These are phyloP conservation scores for Sialis fuliginosa DNA, from an alignment of 2,888 invertebrate genomes.

Conservation along the genomic window DNA sequence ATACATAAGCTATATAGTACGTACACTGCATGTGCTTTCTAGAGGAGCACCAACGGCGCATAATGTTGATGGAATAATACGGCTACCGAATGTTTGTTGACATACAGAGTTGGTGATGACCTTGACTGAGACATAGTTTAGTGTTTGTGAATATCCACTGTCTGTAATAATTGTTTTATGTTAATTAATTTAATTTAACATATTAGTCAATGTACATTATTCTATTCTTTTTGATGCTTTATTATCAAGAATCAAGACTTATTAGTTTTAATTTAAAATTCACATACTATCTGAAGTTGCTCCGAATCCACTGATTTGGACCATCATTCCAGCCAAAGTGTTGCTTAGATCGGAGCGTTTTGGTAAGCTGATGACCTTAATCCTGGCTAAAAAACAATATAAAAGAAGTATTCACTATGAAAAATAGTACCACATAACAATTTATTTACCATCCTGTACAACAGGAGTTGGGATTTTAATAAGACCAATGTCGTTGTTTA, in stretches of 20 bases:
- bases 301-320: slow-evolving; percentile 16
- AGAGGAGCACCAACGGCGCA: slow-evolving; percentile 14
- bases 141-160: background rate
- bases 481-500: too few relatives aligned
- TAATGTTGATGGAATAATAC: slow-evolving; percentile 9
- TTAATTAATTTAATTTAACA: background rate
- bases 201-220: too few relatives aligned
- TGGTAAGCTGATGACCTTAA: slow-evolving; percentile 12
- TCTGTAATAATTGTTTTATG: background rate
- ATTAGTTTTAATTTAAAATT: too few relatives aligned
- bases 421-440: too few relatives aligned
- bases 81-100: too few relatives aligned
- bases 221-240: too few relatives aligned
- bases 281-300: slow-evolving; percentile 12
- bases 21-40: slow-evolving; percentile 17
- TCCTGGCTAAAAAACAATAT: slow-evolving; percentile 8
- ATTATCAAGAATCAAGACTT: too few relatives aligned
- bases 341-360: slow-evolving; percentile 2
- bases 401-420: background rate
- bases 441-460: too few relatives aligned
- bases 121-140: too few relatives aligned
- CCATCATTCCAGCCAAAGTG: slow-evolving; percentile 3
- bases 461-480: too few relatives aligned
- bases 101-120: too few relatives aligned
- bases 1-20: too few relatives aligned